Evolutionary conservation across 1,140 invertebrate genomes (phyloP).

Genomic region (Zaprionus nigranus): DNA sequence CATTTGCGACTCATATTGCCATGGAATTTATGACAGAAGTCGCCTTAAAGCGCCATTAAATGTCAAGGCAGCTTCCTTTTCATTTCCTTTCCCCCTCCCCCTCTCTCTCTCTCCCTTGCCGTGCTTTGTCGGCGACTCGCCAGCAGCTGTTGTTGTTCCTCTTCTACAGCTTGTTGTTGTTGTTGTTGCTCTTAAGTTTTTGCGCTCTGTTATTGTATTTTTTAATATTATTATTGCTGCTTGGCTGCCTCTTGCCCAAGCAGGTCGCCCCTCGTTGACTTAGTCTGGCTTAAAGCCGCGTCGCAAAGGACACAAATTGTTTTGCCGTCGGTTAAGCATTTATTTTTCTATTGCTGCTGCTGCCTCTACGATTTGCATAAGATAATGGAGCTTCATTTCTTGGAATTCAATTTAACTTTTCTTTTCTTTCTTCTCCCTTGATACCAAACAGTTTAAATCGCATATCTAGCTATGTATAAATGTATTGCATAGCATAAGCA

Average conservation of each 20-base stretch:
- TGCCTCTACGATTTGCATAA: neutral
- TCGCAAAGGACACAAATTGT: constrained; percentile 25
- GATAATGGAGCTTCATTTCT: neutral
- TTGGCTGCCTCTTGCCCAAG: constrained; percentile 57
- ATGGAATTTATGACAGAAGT: constrained; percentile 44
- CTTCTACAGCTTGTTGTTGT: neutral
- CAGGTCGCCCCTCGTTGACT: constrained; percentile 12
- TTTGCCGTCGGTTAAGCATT: neutral
- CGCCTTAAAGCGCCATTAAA: constrained; percentile 55
- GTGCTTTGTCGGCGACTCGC: constrained; percentile 45
- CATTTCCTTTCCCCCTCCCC: neutral
- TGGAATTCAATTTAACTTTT: constrained; percentile 9
- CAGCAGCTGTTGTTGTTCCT: constrained; percentile 54
- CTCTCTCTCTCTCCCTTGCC: neutral
- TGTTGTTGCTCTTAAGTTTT: constrained; percentile 8
- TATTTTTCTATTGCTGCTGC: neutral
- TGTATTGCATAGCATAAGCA: neutral
- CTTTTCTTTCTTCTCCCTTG: neutral
- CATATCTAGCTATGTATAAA: neutral
- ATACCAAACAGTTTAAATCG: neutral
- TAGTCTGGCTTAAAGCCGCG: constrained; percentile 48
- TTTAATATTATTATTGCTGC: constrained; percentile 69
- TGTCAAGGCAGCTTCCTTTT: constrained; percentile 64
- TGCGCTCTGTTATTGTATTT: constrained; percentile 39
- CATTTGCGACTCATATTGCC: constrained; percentile 48